These are phyloP conservation scores for Brachirus orientalis DNA, from an alignment of 2,113 vertebrate genomes.

Conservation along the genomic window DNA sequence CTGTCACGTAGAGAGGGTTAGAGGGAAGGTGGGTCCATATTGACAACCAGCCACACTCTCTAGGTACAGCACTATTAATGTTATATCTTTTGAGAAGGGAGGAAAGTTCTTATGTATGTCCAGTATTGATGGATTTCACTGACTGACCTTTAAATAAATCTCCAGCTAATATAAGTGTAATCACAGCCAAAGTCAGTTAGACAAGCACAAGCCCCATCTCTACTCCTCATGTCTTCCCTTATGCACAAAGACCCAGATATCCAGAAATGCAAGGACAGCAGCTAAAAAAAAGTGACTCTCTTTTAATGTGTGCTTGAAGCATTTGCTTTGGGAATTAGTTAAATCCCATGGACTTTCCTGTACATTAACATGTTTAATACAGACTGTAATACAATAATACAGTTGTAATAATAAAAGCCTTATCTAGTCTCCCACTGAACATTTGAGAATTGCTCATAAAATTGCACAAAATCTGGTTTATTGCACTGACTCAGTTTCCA, in stretches of 20 bases:
- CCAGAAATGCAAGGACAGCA: constrained; percentile 28
- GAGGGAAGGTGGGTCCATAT: neutral
- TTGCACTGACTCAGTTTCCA: constrained; percentile 3
- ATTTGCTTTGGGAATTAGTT: constrained; percentile 35
- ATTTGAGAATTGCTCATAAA: too few relatives aligned
- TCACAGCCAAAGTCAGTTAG: constrained; percentile 56
- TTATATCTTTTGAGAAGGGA: constrained; percentile 35
- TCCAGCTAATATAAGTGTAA: constrained; percentile 44
- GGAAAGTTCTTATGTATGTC: neutral
- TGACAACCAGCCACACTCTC: constrained; percentile 11
- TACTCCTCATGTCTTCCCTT: neutral
- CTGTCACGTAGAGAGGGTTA: neutral
- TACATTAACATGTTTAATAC: constrained; percentile 38
- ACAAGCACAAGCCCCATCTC: constrained; percentile 14
- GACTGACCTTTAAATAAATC: constrained; percentile 55
- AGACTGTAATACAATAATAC: too few relatives aligned
- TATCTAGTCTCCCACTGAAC: neutral
- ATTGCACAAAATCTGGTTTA: neutral
- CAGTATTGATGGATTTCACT: constrained; percentile 46
- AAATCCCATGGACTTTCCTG: constrained; percentile 5
- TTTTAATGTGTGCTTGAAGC: constrained; percentile 43
- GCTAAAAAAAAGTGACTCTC: constrained; percentile 29
- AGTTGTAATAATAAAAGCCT: constrained; percentile 13
- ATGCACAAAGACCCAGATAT: constrained; percentile 21
- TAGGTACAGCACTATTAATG: neutral